Conservation (phyloP, 2,797 vertebrate genomes). For the Labroides dimidiatus region DNA sequence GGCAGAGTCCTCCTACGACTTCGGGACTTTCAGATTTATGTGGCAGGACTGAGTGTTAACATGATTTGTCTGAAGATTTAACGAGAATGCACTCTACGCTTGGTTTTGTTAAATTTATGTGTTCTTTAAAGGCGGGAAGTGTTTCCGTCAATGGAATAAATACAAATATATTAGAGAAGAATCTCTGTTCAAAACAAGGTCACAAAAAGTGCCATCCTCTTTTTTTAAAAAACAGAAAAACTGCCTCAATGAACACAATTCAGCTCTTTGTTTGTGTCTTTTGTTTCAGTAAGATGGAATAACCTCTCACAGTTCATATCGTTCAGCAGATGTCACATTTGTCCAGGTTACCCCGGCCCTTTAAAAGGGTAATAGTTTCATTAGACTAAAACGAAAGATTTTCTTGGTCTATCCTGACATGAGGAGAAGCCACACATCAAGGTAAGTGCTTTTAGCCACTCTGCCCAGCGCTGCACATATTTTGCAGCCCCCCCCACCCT, state of each 20-base stretch:
- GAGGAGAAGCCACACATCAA: constrained; percentile 71
- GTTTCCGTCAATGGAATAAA: constrained; percentile 31
- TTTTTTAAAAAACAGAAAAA: constrained; percentile 41
- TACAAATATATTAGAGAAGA: constrained; percentile 21
- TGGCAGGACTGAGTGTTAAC: constrained; percentile 37
- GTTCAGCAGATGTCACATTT: constrained; percentile 66
- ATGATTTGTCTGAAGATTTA: constrained; percentile 40
- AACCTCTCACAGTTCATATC: constrained; percentile 53
- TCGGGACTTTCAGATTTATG: constrained; percentile 46
- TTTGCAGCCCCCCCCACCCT: constrained; percentile 27
- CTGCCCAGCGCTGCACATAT: constrained; percentile 33
- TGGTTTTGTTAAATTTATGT: constrained; percentile 15
- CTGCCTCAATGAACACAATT: constrained; percentile 41
- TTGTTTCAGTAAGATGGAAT: constrained; percentile 58
- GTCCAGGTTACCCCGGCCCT: constrained; percentile 54
- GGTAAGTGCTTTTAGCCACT: constrained; percentile 76
- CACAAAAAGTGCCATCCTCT: constrained; percentile 36
- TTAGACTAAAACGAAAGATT: constrained; percentile 73
- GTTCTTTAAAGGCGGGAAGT: constrained; percentile 1
- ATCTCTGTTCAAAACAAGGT: constrained; percentile 41
- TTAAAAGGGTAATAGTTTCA: constrained; percentile 72
- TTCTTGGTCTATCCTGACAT: constrained; percentile 68
- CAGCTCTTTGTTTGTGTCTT: constrained; percentile 43
- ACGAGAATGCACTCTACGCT: constrained; percentile 22
- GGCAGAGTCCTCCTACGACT: constrained; percentile 40